Percentiles rank a stretch among this genome's conserved stretches.
These are phyloP conservation scores for Nomada ruficornis DNA, from an alignment of 2,888 invertebrate genomes.

Conservation along the genomic window DNA sequence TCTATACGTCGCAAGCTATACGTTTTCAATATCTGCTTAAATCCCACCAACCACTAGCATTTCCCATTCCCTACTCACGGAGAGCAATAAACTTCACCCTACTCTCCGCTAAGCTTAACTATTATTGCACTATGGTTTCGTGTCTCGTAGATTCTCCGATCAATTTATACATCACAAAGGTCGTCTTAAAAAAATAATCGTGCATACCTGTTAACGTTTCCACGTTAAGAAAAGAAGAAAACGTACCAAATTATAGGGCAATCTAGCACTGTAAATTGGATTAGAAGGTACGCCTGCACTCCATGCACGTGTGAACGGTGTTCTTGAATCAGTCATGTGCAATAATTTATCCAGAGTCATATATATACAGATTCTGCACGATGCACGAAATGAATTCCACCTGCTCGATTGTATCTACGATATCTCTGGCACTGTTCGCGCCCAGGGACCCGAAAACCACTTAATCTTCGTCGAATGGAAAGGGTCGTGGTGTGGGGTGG, in stretches of 20 bases:
- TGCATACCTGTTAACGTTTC: too few species aligned
- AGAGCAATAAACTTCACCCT: slow-evolving; percentile 6
- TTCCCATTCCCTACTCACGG: slow-evolving; percentile 18
- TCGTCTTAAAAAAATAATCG: too few species aligned
- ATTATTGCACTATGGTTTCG: background rate
- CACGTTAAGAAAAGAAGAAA: too few species aligned
- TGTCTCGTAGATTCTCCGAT: background rate
- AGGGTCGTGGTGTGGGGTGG: slow-evolving; percentile 8
- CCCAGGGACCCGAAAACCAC: slow-evolving; percentile 60
- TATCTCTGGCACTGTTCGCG: slow-evolving; percentile 60
- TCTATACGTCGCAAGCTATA: slow-evolving; percentile 46
- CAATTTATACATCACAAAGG: too few species aligned
- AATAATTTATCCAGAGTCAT: slow-evolving; percentile 53
- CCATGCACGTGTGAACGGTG: background rate
- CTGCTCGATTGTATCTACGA: slow-evolving; percentile 63
- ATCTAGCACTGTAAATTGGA: too few species aligned
- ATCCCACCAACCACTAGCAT: slow-evolving; percentile 23
- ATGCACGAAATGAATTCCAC: slow-evolving; percentile 62
- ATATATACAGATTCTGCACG: slow-evolving; percentile 27
- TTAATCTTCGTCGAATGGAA: slow-evolving; percentile 69
- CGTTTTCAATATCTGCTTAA: slow-evolving; percentile 55
- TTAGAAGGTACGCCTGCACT: background rate
- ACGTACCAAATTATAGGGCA: too few species aligned
- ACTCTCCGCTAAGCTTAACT: background rate
- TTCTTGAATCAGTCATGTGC: slow-evolving; percentile 7